Conservation (phyloP, 2,888 invertebrate species). For the Sussaba pulchella region DNA sequence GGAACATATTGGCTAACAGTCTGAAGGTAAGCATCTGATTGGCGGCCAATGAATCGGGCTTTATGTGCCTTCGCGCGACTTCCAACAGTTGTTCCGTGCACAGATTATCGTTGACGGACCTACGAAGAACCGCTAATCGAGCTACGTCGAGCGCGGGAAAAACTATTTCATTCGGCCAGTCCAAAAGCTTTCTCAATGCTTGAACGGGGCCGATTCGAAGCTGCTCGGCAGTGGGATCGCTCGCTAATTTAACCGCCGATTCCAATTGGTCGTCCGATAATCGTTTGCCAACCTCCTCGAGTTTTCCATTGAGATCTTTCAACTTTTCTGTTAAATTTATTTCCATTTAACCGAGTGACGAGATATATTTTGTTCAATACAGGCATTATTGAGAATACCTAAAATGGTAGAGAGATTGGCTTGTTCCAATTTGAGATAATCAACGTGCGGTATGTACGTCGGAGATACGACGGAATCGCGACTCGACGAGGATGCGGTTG, state of each 20-base stretch:
- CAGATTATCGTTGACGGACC: slow-evolving; percentile 86
- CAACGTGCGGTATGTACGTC: slow-evolving; percentile 85
- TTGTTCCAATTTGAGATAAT: slow-evolving; percentile 90
- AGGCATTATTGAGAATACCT: no score
- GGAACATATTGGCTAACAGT: slow-evolving; percentile 93
- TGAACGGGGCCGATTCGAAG: slow-evolving; percentile 67
- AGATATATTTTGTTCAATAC: not conserved
- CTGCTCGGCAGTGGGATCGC: slow-evolving; percentile 67
- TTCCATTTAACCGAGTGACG: not conserved
- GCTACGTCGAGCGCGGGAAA: slow-evolving; percentile 96
- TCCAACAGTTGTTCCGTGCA: slow-evolving; percentile 84
- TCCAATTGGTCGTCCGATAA: slow-evolving; percentile 87
- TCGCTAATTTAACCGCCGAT: slow-evolving; percentile 88
- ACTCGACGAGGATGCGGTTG: slow-evolving; percentile 56
- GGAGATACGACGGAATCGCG: slow-evolving; percentile 38
- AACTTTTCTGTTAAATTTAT: slow-evolving; percentile 78
- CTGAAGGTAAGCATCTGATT: slow-evolving; percentile 93
- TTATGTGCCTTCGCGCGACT: slow-evolving; percentile 83
- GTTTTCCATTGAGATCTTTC: slow-evolving; percentile 89
- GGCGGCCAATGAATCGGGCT: slow-evolving; percentile 86
- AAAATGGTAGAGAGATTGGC: slow-evolving; percentile 91
- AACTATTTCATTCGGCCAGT: slow-evolving; percentile 87
- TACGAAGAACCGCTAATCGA: slow-evolving; percentile 92
- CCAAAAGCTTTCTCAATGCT: slow-evolving; percentile 73
- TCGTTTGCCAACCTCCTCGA: slow-evolving; percentile 85